Percentiles rank a stretch among this genome's conserved stretches.
These are phyloP conservation scores for Nesogale talazaci DNA, from an alignment of 2,113 vertebrate genomes.

Conservation along the genomic window DNA sequence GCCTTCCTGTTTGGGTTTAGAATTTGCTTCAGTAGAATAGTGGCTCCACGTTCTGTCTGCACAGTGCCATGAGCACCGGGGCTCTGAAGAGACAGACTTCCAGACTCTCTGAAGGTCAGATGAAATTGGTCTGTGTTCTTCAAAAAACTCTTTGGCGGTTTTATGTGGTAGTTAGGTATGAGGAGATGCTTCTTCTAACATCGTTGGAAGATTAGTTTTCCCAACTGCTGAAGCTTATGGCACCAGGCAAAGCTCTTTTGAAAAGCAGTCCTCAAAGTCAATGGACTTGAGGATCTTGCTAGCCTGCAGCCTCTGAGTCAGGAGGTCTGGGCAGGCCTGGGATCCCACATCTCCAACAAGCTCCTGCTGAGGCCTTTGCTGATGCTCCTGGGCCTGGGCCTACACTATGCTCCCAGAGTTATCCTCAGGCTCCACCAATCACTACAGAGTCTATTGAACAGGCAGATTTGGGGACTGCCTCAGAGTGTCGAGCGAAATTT, in stretches of 20 bases:
- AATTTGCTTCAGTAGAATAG: background rate
- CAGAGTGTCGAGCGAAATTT: background rate
- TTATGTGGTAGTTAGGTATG: background rate
- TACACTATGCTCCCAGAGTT: background rate
- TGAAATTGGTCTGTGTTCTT: background rate
- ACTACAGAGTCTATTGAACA: background rate
- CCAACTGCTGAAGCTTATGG: background rate
- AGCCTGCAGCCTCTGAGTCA: constrained; percentile 33
- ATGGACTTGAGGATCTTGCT: constrained; percentile 31
- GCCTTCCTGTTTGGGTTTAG: constrained; percentile 42
- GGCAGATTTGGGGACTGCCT: background rate
- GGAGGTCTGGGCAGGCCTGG: background rate
- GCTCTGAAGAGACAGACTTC: background rate
- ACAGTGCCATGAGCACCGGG: background rate
- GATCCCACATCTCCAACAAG: background rate
- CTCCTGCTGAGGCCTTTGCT: background rate
- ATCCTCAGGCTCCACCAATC: constrained; percentile 3
- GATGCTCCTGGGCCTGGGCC: background rate
- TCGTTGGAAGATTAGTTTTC: background rate
- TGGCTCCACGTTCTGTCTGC: background rate
- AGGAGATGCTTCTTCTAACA: background rate
- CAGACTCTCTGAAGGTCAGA: background rate
- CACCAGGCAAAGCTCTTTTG: background rate
- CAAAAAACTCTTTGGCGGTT: background rate
- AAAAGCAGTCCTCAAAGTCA: background rate